Conservation (phyloP, 2,113 vertebrate species). For the Scophthalmus maximus region DNA sequence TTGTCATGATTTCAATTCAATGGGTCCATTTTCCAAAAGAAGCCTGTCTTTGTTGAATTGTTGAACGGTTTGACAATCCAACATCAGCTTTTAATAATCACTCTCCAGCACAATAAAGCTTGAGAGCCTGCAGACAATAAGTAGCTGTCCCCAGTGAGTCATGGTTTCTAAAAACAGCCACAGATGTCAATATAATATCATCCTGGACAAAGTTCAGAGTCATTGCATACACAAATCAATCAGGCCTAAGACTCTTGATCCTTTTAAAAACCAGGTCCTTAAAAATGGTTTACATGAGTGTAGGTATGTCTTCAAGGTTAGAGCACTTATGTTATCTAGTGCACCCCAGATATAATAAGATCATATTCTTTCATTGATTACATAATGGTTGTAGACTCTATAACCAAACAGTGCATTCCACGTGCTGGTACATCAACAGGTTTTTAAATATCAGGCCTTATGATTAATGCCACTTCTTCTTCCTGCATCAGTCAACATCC, state of each 20-base stretch:
- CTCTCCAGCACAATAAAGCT: not conserved
- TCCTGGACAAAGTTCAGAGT: not conserved
- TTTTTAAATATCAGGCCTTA: too few relatives aligned
- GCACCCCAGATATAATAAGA: not conserved
- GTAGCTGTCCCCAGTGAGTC: not conserved
- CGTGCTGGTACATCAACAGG: too few relatives aligned
- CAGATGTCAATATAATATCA: not conserved
- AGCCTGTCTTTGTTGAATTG: not conserved
- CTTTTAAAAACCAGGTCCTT: not conserved
- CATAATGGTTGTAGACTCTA: too few relatives aligned
- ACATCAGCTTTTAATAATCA: not conserved
- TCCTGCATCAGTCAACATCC: too few relatives aligned
- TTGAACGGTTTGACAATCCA: conserved; percentile 1
- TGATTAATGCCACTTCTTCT: too few relatives aligned
- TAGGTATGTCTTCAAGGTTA: not conserved
- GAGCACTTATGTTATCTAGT: not conserved
- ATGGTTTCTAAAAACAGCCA: not conserved
- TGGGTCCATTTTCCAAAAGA: not conserved
- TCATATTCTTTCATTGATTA: too few relatives aligned
- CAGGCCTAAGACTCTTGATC: not conserved
- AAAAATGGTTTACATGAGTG: not conserved
- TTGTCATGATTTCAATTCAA: not conserved
- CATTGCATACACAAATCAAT: not conserved
- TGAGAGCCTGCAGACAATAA: not conserved
- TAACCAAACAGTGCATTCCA: too few relatives aligned